Evolutionary conservation across 2,888 invertebrate species (phyloP), one percentile per base, ranked within the genome.

Genomic region (Steinernema carpocapsae): DNA sequence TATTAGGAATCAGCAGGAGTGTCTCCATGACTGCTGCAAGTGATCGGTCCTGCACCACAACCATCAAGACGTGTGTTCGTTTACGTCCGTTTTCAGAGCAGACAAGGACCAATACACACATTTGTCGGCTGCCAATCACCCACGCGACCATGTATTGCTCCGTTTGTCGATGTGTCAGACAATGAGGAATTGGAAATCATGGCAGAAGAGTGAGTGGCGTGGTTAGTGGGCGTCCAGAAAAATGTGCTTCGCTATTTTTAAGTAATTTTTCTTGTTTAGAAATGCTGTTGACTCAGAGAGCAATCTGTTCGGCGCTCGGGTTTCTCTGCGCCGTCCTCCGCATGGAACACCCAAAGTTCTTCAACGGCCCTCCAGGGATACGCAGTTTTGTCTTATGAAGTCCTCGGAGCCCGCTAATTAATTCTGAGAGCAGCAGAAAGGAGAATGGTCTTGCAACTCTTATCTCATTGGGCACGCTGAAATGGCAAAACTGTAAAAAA

Each of bases 141-240:
- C 37, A 37, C 37, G 37, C 37, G 3, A 6, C 37, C 37, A 37
- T 6, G 37, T 37, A 10, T 37, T 37, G 4, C 37, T 37, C 37
- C 37, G 37, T 3, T 37, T 37, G 37, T 37, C 37, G 37, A 37
- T 37, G 19, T 17, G n/a, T 48, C 32, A 37, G 29, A 37, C 24
- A 64, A 19, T 52, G 19, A 64, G 29, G 32, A 64, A 32, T 56
- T 56, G 64, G 24, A 64, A 64, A 64, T 64, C 64, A 19, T 29
- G 19, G 64, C 26, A 29, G 64, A 29, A 64, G 26, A 26, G 12
- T 52, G 24, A 52, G 12, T 4, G n/a, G n/a, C n/a, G 37, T 52
- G 19, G n/a, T 19, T 19, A 64, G 64, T n/a, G 64, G 37, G 32
- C 14, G 64, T 10, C 24, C 64, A 56, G 26, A 56, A 32, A n/a